These are phyloP conservation scores for Microplitis demolitor DNA, from an alignment of 1,140 invertebrate genomes.

Conservation along the genomic window DNA sequence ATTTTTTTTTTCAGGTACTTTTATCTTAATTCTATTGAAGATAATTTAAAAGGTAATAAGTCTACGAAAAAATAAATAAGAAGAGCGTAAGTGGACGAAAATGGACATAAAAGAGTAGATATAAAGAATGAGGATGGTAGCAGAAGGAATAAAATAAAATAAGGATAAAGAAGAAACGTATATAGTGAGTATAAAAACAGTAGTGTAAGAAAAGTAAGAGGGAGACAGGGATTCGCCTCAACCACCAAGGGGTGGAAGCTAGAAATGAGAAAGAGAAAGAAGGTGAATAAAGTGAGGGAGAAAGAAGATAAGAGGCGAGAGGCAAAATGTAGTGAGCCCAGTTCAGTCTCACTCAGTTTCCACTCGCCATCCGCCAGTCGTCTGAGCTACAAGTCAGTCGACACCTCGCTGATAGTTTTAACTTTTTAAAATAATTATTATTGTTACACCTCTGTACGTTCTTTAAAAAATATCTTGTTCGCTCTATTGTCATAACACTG, in stretches of 20 bases:
- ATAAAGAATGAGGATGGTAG: background rate
- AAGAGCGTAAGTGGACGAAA: background rate
- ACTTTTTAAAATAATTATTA: slow-evolving; percentile 12
- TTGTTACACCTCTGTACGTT: slow-evolving; percentile 4
- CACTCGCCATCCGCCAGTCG: slow-evolving; percentile 34
- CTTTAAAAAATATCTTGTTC: slow-evolving; percentile 11
- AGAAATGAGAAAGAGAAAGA: background rate
- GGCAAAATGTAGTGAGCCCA: slow-evolving; percentile 26
- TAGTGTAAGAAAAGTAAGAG: background rate
- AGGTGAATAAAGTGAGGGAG: slow-evolving; percentile 8
- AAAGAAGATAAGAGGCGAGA: slow-evolving; percentile 7
- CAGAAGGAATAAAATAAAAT: background rate
- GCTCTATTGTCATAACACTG: slow-evolving; percentile 12
- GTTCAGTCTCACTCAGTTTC: slow-evolving; percentile 35
- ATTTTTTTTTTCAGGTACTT: background rate
- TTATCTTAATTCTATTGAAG: background rate
- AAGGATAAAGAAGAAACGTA: background rate
- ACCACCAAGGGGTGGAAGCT: background rate
- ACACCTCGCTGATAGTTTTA: slow-evolving; percentile 34
- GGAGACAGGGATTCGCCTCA: background rate
- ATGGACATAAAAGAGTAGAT: background rate
- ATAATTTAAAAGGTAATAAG: background rate
- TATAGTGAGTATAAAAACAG: background rate
- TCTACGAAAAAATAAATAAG: no score
- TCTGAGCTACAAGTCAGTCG: slow-evolving; percentile 34